Evolutionary conservation across 2,797 vertebrate genomes (phyloP), one percentile per base, ranked within the genome.

Genomic region (Valencia hispanica): DNA sequence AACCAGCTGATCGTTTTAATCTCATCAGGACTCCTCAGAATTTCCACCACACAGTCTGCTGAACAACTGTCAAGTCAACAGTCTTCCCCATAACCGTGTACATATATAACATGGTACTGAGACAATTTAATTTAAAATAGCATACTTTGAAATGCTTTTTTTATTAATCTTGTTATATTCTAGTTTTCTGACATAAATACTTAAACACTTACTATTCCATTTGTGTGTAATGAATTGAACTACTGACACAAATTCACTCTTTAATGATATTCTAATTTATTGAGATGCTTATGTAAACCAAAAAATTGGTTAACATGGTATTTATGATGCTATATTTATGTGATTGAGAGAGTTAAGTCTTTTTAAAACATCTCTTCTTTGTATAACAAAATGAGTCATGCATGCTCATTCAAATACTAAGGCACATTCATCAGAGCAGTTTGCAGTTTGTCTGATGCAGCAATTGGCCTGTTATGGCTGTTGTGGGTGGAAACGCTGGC

Each of bases 401-500:
- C 65, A 68, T 43, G 39, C 25, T 68, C 65, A 68, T 41, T 68
- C 36, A 68, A 68, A n/a, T 68, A 27, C 34, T 39, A 65, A 34
- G 34, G 65, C 68, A 68, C n/a, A 48, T 27, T 68, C 32, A 76
- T 69, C n/a, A 27, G 57, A 82, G 53, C 27, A 59, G 75, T 65
- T n/a, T 0, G 6, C 36, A 55, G 70, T 70, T 69, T 27, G 70
- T 1, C 22, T 59, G 51, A 36, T 69, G 36, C 68, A 48, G 71
- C 66, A 17, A 59, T 41, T 41, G 70, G 69, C 50, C 63, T 14
- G 47, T 22, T 85, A 22, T 68, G 47, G 71, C 69, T 74, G 76
- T 73, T 73, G 76, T n/a, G 81, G 75, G 79, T 80, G 59, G 65
- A 79, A 0, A 43, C 15, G 30, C 72, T 63, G 69, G 75, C 77